Evolutionary conservation across 1,140 invertebrate genomes (phyloP).

Genomic region (Trichomalopsis sarcophagae): DNA sequence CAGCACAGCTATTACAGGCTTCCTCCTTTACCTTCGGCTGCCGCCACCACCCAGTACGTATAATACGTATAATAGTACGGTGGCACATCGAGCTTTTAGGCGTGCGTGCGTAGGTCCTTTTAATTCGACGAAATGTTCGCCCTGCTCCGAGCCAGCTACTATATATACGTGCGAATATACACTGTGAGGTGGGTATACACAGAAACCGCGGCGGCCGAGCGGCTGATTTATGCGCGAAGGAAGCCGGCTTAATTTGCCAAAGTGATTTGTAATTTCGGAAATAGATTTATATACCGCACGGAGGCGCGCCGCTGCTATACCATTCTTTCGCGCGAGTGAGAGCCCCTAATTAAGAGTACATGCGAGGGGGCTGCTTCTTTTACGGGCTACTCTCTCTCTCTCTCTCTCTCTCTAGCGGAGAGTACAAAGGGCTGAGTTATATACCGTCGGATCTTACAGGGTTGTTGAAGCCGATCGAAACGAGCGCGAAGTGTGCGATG

Average conservation of each 20-base stretch:
- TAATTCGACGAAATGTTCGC: conserved; percentile 42
- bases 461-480: not conserved
- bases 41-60: no score
- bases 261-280: conserved; percentile 49
- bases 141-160: not conserved
- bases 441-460: not conserved
- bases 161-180: not conserved
- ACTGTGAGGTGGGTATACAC: not conserved
- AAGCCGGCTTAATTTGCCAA: conserved; percentile 48
- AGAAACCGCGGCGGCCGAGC: not conserved
- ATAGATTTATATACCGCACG: conserved; percentile 21
- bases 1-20: not conserved
- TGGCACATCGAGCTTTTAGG: no score
- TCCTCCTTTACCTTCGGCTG: not conserved
- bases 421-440: not conserved
- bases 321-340: not conserved
- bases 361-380: not conserved
- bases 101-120: conserved; percentile 24
- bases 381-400: not conserved
- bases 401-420: not conserved
- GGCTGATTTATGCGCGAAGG: conserved; percentile 31
- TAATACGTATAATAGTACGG: no score
- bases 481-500: not conserved
- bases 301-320: no score
- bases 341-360: conserved; percentile 11